Evolutionary conservation across 2,888 invertebrate species (phyloP), one percentile per base, ranked within the genome.

Genomic region (Neria commutata): DNA sequence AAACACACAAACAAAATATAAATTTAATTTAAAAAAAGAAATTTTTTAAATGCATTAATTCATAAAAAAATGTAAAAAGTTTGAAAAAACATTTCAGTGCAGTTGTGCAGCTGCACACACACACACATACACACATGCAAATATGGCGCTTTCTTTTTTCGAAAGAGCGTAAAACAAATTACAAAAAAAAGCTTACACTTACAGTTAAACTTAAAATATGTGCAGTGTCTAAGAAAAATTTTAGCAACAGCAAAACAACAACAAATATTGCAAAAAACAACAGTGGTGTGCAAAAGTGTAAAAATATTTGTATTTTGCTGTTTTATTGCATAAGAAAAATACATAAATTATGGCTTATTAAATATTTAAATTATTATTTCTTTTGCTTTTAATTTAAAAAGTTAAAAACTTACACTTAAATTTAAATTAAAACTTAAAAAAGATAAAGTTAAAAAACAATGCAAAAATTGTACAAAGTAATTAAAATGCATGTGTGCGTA

Each of bases 61-160:
- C 16, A 34, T 14, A 33, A 50, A 74, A 65, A 63, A 69, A 66
- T 71, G 71, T 72, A 72, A 74, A 71, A 71, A 71, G 71, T 64
- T 71, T 68, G 49, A 48, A 48, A 48, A 48, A 6, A 48, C 21
- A 48, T n/a, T n/a, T n/a, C n/a, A n/a, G n/a, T n/a, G n/a, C n/a
- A n/a, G n/a, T n/a, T n/a, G n/a, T n/a, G n/a, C n/a, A n/a, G n/a
- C n/a, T n/a, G n/a, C n/a, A n/a, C n/a, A n/a, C n/a, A n/a, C n/a
- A n/a, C n/a, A n/a, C n/a, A n/a, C n/a, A n/a, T n/a, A n/a, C n/a
- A n/a, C n/a, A n/a, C n/a, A n/a, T n/a, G n/a, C n/a, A n/a, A n/a
- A n/a, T n/a, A n/a, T n/a, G n/a, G n/a, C n/a, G n/a, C n/a, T n/a
- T n/a, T n/a, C n/a, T n/a, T n/a, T n/a, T n/a, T n/a, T n/a, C n/a